Evolutionary conservation across 2,113 vertebrate species (phyloP), one percentile per base, ranked within the genome.

Genomic region (Pyrgilauda ruficollis): DNA sequence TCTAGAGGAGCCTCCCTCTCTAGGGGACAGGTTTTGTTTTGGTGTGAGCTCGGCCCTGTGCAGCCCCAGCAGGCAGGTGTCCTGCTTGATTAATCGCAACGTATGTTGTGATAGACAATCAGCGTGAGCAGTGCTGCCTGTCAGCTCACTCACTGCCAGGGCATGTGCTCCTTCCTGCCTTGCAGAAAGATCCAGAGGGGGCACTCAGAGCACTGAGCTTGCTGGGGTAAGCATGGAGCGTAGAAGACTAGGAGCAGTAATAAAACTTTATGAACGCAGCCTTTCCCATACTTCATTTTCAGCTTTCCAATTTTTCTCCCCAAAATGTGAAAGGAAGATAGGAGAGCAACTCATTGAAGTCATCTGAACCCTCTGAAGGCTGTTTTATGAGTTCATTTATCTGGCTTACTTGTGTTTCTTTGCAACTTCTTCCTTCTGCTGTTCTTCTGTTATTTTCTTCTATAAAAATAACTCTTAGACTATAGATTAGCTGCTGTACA

Each of bases 141-240:
- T 52, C 87, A 78, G 92, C 56, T 10, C 13, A 49, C 62, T 11
- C 39, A 10, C 12, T 64, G 87, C 74, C 88, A 7, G 47, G 76
- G 49, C 69, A 61, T 82, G 4, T 84, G 87, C 22, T 89, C 35
- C 55, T 33, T 27, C 44, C 63, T 24, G 52, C 70, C 81, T 79
- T 17, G 20, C 13, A 41, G 52, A 70, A 75, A 43, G 30, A 41
- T 16, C 47, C 27, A 16, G 39, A 78, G 47, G 27, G 9, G 8
- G 6, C 11, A 16, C 59, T 55, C 0, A 2, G 14, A 81, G 61
- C 0, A 0, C 46, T 61, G 37, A 33, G 39, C 61, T 81, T 47
- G 15, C 41, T 72, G 50, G 39, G 19, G 16, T 17, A 43, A 72
- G 19, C 6, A 13, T 16, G n/a, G n/a, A 76, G 15, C 0, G 4